Percentiles rank a stretch among this genome's conserved stretches.
Evolutionary conservation across 2,113 vertebrate species (phyloP).

Genomic region (Mormyrus lacerda): DNA sequence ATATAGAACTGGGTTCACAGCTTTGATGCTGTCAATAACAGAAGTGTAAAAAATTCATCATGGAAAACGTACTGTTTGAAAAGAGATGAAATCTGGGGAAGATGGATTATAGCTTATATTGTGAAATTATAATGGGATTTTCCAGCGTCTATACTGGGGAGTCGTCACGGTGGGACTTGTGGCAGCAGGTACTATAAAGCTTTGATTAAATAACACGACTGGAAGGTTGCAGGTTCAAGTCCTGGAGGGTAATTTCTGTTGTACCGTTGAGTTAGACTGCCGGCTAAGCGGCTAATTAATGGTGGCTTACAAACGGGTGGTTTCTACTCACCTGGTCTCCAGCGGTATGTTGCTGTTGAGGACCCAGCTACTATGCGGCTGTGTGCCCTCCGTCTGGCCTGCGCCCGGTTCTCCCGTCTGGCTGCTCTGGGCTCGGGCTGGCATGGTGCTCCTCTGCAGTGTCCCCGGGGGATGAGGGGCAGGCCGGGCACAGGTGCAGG

Average conservation of each 20-base stretch:
- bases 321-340: constrained; percentile 80
- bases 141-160: background rate
- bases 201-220: background rate
- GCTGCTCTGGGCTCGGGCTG: constrained; percentile 78
- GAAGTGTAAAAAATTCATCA: background rate
- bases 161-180: background rate
- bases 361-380: constrained; percentile 96
- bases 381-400: constrained; percentile 66
- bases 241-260: background rate
- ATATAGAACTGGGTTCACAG: background rate
- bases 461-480: constrained; percentile 73
- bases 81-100: background rate
- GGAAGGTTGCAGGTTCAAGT: background rate
- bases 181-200: background rate
- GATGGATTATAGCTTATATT: background rate
- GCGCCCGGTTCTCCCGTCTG: constrained; percentile 67
- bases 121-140: background rate
- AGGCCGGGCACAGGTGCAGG: constrained; percentile 84
- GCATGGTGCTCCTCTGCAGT: constrained; percentile 88
- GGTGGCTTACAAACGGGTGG: background rate
- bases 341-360: constrained; percentile 94
- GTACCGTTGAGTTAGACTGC: background rate
- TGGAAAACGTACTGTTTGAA: background rate
- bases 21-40: background rate
- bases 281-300: background rate